Percentiles rank a stretch among this genome's conserved stretches.
Conservation (phyloP, 1,140 invertebrate species). For the Drosophila sechellia region DNA sequence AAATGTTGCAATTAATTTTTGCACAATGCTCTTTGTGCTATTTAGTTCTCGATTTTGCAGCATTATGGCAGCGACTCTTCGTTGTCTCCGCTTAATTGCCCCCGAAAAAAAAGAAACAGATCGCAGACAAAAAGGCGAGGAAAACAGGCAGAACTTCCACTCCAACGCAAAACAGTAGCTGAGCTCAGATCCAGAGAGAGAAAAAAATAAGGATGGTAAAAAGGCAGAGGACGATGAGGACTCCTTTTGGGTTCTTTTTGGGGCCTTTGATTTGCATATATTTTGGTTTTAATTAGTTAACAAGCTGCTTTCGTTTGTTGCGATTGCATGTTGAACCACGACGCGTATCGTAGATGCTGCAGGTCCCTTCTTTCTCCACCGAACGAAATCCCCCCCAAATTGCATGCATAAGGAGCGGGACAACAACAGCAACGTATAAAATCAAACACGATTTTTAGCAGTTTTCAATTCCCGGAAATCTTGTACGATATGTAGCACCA, state of each 20-base stretch:
- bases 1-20: constrained; percentile 84
- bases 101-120: constrained; percentile 20
- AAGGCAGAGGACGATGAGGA: constrained; percentile 12
- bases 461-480: constrained; percentile 83
- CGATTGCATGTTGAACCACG: constrained; percentile 82
- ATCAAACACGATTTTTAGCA: constrained; percentile 83
- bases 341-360: constrained; percentile 80
- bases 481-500: constrained; percentile 80
- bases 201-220: not conserved
- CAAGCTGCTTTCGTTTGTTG: constrained; percentile 84
- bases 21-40: constrained; percentile 79
- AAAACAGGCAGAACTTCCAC: constrained; percentile 3
- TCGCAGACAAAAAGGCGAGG: constrained; percentile 21
- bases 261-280: constrained; percentile 83
- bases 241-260: constrained; percentile 45
- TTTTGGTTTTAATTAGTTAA: constrained; percentile 84
- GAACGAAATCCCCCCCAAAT: constrained; percentile 14
- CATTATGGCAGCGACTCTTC: constrained; percentile 65
- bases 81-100: constrained; percentile 63
- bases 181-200: not conserved
- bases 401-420: constrained; percentile 61
- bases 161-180: constrained; percentile 38
- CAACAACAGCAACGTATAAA: constrained; percentile 62
- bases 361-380: constrained; percentile 20
- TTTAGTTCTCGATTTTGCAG: constrained; percentile 63